Percentiles rank a stretch among this genome's conserved stretches.
Evolutionary conservation across 2,797 vertebrate species (phyloP).

Genomic region (Anas capensis): DNA sequence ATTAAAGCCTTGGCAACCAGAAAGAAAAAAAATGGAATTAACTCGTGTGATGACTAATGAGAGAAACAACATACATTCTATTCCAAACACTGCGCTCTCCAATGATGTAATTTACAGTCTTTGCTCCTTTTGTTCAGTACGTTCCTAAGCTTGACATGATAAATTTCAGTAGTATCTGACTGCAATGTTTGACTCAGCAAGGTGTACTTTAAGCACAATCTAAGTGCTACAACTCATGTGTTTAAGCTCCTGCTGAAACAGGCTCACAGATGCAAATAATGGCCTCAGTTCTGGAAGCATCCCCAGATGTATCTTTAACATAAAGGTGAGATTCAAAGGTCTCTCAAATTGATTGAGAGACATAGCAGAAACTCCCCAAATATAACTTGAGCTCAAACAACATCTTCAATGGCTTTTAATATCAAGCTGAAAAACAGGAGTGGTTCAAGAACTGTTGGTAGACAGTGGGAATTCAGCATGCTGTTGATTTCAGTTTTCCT

Average conservation of each 20-base stretch:
- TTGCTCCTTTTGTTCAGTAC: not conserved
- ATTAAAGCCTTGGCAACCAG: not conserved
- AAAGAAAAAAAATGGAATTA: not conserved
- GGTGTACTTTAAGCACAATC: not conserved
- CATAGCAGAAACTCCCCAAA: not conserved
- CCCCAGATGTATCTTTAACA: not conserved
- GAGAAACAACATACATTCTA: not conserved
- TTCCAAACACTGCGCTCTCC: not conserved
- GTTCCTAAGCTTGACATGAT: not conserved
- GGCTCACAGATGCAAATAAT: not conserved
- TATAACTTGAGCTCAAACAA: not conserved
- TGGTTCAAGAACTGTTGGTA: not conserved
- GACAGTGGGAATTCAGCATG: not conserved
- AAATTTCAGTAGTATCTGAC: not conserved
- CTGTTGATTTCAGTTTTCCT: not conserved
- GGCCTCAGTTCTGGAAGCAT: rapidly evolving
- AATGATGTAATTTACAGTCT: not conserved
- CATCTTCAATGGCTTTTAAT: not conserved
- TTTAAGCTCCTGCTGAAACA: not conserved
- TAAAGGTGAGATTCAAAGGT: not conserved
- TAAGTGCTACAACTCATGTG: not conserved
- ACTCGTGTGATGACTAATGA: not conserved
- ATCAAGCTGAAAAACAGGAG: not conserved
- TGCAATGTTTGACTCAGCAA: not conserved
- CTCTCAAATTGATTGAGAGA: not conserved